phyloP scores from a whole-genome alignment of 2,797 vertebrate species.

The Diplodus puntazzo region DNA sequence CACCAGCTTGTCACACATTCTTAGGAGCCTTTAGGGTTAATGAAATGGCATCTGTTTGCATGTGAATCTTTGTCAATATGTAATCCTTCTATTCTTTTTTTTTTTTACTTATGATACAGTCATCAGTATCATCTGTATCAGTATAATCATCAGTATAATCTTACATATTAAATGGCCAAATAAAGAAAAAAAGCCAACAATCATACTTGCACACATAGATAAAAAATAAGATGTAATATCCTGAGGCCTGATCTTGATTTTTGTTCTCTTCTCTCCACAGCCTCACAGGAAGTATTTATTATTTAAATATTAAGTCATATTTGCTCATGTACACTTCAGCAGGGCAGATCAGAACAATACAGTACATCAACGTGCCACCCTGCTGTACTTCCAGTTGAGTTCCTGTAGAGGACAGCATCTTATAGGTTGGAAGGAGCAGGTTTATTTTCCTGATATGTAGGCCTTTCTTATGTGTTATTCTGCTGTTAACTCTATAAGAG shows the following conservation, averaged over 20 bases:
- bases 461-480: too few species aligned
- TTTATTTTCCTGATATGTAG: not conserved
- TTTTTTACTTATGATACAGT: not conserved
- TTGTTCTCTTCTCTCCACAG: not conserved
- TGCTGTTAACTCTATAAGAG: too few species aligned
- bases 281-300: not conserved
- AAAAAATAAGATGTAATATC: not conserved
- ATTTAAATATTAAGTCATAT: not conserved
- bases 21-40: not conserved
- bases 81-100: not conserved
- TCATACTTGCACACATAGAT: not conserved
- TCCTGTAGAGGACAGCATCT: conserved; percentile 68
- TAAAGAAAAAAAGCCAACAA: not conserved
- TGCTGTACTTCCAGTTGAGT: conserved; percentile 32
- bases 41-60: not conserved
- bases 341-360: not conserved
- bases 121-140: too few species aligned
- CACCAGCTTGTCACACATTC: not conserved
- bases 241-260: not conserved
- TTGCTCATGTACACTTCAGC: not conserved
- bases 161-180: not conserved
- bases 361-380: not conserved
- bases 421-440: not conserved
- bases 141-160: too few species aligned
- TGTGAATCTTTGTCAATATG: not conserved